phyloP scores from a whole-genome alignment of 2,113 vertebrate genomes.

The Pogonocichla stellata region DNA sequence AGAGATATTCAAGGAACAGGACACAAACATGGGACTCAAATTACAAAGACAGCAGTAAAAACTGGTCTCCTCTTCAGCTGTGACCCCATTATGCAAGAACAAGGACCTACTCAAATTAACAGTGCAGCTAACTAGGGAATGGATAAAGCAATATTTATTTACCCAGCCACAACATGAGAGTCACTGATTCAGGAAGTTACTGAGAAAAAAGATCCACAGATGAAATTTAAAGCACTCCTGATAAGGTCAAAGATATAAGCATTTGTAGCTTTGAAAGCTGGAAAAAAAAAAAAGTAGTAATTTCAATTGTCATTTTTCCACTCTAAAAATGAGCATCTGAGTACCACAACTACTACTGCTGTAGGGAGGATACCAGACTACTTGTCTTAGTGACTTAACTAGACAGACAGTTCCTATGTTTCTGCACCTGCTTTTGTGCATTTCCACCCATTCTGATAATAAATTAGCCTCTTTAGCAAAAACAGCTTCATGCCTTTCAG shows the following conservation, averaged over 20 bases:
- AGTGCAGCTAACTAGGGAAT: neutral
- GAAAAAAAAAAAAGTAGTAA: neutral
- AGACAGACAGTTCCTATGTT: neutral
- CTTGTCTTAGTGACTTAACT: neutral
- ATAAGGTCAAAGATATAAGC: neutral
- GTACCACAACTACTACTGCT: neutral
- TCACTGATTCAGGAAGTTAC: neutral
- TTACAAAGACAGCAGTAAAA: conserved; percentile 15
- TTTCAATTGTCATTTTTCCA: neutral
- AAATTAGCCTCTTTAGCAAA: neutral
- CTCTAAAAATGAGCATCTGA: neutral
- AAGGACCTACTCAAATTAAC: conserved; percentile 21
- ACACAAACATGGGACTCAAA: neutral
- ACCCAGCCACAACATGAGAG: neutral
- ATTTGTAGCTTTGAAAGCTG: neutral
- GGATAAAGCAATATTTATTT: conserved; percentile 55
- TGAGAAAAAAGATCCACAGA: neutral
- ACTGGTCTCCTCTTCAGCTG: neutral
- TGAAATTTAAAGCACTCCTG: neutral
- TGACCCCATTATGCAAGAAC: neutral
- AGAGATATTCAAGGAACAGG: neutral
- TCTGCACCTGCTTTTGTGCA: neutral
- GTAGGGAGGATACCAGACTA: neutral
- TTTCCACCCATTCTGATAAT: neutral
- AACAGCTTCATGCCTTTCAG: neutral